phyloP scores from a whole-genome alignment of 2,113 vertebrate genomes.

The Lasiurus borealis region DNA sequence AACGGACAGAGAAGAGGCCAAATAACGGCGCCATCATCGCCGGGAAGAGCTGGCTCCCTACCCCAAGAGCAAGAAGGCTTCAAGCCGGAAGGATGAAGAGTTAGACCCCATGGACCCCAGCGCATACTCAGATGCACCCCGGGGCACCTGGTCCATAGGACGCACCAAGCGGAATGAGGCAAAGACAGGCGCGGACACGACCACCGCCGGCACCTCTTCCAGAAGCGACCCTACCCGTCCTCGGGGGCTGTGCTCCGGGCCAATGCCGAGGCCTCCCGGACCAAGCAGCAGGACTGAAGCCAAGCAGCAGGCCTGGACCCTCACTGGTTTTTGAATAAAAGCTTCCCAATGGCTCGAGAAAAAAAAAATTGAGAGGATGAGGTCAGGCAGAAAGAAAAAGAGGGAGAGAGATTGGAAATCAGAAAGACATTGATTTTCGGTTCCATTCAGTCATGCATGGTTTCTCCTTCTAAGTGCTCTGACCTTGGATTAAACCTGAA shows the following conservation, averaged over 20 bases:
- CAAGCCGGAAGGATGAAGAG: slow-evolving; percentile 90
- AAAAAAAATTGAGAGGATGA: no score
- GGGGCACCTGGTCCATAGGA: slow-evolving; percentile 94
- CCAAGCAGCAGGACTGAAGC: slow-evolving; percentile 85
- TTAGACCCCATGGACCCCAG: slow-evolving; percentile 97
- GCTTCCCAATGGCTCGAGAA: neutral
- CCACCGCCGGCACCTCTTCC: slow-evolving; percentile 94
- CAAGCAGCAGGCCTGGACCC: slow-evolving; percentile 79
- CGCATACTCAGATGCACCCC: slow-evolving; percentile 95
- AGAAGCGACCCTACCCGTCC: slow-evolving; percentile 95
- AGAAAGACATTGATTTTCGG: no score
- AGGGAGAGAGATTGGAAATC: no score
- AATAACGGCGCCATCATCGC: slow-evolving; percentile 87
- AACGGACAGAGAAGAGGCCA: slow-evolving; percentile 82
- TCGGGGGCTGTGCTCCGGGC: slow-evolving; percentile 94
- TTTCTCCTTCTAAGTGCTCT: no score
- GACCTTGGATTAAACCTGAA: no score
- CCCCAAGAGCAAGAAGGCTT: slow-evolving; percentile 88
- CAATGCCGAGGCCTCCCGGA: slow-evolving; percentile 91
- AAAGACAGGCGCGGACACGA: slow-evolving; percentile 95
- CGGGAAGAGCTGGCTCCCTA: slow-evolving; percentile 92
- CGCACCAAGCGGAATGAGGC: slow-evolving; percentile 95
- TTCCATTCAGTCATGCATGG: no score
- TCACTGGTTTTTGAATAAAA: slow-evolving; percentile 70
- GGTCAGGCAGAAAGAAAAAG: no score